These are phyloP conservation scores for Rhabdomys pumilio DNA, from an alignment of 2,797 vertebrate genomes.

Conservation along the genomic window DNA sequence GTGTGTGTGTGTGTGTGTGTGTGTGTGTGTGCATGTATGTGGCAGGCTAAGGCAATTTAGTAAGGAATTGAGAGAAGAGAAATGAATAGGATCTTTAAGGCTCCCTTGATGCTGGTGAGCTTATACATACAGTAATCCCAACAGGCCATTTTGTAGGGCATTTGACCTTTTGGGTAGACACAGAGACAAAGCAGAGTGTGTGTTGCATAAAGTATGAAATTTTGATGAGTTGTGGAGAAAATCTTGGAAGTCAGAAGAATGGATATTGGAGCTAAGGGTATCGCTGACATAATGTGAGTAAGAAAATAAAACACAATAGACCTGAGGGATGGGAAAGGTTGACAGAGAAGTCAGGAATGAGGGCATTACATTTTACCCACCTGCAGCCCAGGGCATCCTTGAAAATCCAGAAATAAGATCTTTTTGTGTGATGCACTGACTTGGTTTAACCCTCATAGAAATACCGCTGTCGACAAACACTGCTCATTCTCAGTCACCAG, in stretches of 20 bases:
- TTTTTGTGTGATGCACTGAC: not conserved
- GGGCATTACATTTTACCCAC: not conserved
- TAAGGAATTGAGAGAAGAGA: not conserved
- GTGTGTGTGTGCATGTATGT: too few species aligned
- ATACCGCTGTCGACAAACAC: not conserved
- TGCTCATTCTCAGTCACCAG: not conserved
- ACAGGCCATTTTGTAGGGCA: not conserved
- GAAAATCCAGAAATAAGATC: constrained; percentile 13
- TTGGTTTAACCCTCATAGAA: not conserved
- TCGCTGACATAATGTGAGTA: not conserved
- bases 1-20: not conserved
- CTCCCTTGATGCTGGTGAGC: not conserved
- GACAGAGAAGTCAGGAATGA: not conserved
- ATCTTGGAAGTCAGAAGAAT: not conserved
- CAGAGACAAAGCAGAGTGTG: not conserved
- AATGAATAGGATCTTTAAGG: not conserved
- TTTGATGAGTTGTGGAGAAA: not conserved
- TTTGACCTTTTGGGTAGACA: not conserved
- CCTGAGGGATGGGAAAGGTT: not conserved
- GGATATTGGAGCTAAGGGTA: not conserved
- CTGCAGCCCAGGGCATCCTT: not conserved
- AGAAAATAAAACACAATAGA: not conserved
- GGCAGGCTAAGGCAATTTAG: not conserved
- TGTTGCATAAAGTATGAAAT: not conserved
- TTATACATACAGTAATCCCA: not conserved